phyloP scores from a whole-genome alignment of 2,888 invertebrate genomes.

The Myopa testacea region DNA sequence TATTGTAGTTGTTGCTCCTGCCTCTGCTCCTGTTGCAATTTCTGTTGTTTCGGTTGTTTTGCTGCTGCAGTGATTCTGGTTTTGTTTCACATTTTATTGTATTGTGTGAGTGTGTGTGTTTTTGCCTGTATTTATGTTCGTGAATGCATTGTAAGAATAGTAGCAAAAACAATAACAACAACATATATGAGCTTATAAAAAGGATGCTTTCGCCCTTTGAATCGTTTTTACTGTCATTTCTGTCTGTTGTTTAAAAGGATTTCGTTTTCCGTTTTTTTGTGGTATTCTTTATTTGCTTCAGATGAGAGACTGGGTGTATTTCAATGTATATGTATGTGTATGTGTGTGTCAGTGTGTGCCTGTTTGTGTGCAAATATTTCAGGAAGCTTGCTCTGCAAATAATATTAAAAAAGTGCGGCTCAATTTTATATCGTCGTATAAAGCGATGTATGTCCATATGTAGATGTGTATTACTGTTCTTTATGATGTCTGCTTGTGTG shows the following conservation, averaged over 20 bases:
- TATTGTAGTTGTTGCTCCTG: neutral
- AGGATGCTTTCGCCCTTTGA: neutral
- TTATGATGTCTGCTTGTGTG: no score
- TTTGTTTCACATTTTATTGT: constrained; percentile 12
- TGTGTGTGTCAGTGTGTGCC: constrained; percentile 36
- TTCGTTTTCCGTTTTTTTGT: neutral
- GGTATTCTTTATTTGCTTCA: neutral
- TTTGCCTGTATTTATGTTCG: neutral
- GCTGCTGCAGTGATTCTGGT: constrained; percentile 3
- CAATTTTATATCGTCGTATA: neutral
- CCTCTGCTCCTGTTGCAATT: no score
- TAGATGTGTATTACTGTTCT: no score
- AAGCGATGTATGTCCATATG: no score
- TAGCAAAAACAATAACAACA: neutral
- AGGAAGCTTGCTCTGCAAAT: neutral
- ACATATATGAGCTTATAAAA: neutral
- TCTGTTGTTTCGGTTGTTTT: neutral
- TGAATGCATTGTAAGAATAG: constrained; percentile 10
- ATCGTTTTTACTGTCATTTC: constrained; percentile 7
- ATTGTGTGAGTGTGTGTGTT: neutral
- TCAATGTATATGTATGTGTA: no score
- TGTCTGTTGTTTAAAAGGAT: constrained; percentile 4
- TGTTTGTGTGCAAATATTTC: constrained; percentile 17
- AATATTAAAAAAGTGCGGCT: no score
- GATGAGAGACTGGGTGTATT: no score